Evolutionary conservation across 2,113 vertebrate genomes (phyloP).

Genomic region (Fregata magnificens): DNA sequence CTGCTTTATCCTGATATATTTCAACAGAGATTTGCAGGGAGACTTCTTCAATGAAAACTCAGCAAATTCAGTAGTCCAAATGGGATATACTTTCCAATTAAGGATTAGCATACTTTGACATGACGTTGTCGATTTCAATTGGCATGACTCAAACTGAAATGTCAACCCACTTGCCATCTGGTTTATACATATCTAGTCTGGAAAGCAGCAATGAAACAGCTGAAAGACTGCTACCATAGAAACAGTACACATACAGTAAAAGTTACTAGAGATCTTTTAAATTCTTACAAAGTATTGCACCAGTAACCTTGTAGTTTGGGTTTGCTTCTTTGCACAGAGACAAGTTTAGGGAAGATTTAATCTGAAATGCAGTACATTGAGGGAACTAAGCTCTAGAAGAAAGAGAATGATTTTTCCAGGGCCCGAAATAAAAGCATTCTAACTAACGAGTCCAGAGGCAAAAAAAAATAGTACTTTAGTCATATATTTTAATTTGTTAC

Average conservation of each 20-base stretch:
- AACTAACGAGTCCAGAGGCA: not conserved
- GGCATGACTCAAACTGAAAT: conserved; percentile 65
- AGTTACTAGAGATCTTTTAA: not conserved
- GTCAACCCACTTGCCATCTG: conserved; percentile 63
- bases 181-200: not conserved
- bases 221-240: conserved; percentile 6
- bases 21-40: not conserved
- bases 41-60: conserved; percentile 29
- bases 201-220: conserved; percentile 16
- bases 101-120: conserved; percentile 58
- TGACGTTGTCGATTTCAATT: conserved; percentile 54
- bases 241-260: not conserved
- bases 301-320: not conserved
- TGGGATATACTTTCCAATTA: conserved; percentile 51
- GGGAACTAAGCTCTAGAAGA: not conserved
- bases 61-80: conserved; percentile 17
- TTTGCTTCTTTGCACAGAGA: not conserved
- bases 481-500: not conserved
- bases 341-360: not conserved
- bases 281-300: not conserved
- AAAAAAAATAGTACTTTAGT: not conserved
- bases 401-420: not conserved
- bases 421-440: not conserved
- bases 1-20: not conserved
- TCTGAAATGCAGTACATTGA: not conserved